phyloP scores from a whole-genome alignment of 2,888 invertebrate genomes.

The Eristalis arbustorum region DNA sequence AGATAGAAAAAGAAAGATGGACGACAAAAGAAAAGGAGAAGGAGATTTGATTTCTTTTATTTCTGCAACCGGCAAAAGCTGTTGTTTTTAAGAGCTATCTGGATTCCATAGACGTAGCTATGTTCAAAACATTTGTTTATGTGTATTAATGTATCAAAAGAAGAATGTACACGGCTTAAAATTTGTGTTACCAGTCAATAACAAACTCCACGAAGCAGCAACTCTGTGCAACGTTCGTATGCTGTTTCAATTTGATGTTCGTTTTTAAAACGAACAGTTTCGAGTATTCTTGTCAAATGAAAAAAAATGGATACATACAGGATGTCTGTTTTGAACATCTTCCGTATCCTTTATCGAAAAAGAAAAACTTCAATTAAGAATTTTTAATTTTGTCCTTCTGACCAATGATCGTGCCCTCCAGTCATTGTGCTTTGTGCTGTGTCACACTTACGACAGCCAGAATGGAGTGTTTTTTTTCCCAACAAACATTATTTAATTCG shows the following conservation, averaged over 20 bases:
- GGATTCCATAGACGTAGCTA: not conserved
- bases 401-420: conserved; percentile 31
- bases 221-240: not conserved
- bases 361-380: conserved; percentile 31
- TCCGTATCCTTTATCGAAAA: conserved; percentile 1
- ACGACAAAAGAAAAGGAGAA: conserved; percentile 27
- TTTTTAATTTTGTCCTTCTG: conserved; percentile 42
- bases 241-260: not conserved
- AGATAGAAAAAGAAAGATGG: conserved; percentile 28
- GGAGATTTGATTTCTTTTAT: conserved; percentile 3
- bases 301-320: conserved; percentile 17
- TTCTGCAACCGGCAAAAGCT: conserved; percentile 17
- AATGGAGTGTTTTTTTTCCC: conserved; percentile 21
- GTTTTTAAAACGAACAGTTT: conserved; percentile 15
- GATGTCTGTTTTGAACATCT: not conserved
- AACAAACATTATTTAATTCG: conserved; percentile 34
- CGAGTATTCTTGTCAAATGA: conserved; percentile 61
- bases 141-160: conserved; percentile 36
- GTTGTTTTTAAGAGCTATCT: conserved; percentile 9
- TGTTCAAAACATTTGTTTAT: conserved; percentile 1
- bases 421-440: conserved; percentile 19
- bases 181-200: conserved; percentile 26
- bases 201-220: conserved; percentile 44
- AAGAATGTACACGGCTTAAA: conserved; percentile 35
- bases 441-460: not conserved